Base-by-base conservation (phyloP, 1,140 invertebrate genomes). In the Achroia grisella region DNA sequence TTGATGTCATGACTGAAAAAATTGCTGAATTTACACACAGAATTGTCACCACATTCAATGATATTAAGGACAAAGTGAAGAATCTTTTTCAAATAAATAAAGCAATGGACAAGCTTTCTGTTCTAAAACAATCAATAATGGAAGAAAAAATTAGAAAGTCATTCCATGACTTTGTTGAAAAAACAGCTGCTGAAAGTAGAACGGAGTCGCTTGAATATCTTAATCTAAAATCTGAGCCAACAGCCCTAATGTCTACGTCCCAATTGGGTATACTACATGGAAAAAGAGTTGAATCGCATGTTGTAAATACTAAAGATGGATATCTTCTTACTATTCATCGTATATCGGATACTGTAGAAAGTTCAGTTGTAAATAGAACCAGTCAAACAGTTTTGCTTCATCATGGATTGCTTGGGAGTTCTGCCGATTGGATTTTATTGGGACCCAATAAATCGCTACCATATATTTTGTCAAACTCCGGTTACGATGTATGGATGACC, bases 381-480 rank as follows among this genome's bases (percentile, higher is more conserved):
- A 46, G 72, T 27, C 28, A 50, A 33, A 67, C 69, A 34, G 87
- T 93, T 5, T 87, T 92, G 29, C 68, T 94, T 1, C 93, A 94
- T 64, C 94, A 95, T 70, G 94, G 94, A 1, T 78, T 95, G 5
- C 70, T 94, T 0, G 90, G 89, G 2, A 91, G 91, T 60, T 93
- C 93, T 1, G 89, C 90, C 0, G 92, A 93, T 74, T 96, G 90
- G 89, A 88, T 95, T 11, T 73, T 93, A 10, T 88, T 90, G 52
- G 91, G 90, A 11, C 86, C 88, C 4, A 72, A 89, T 39, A 89
- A 88, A 58, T 90, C 88, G n/a, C 62, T 91, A 66, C 88, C 93
- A 2, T 91, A 88, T 54, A 69, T 89, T 36, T 68, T 92, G 17
- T 86, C 88, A 4, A 87, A 90, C 50, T 59, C 62, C n/a, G 89